Evolutionary conservation across 2,888 invertebrate species (phyloP), one percentile per base, ranked within the genome.

Genomic region (Catonia carolina): DNA sequence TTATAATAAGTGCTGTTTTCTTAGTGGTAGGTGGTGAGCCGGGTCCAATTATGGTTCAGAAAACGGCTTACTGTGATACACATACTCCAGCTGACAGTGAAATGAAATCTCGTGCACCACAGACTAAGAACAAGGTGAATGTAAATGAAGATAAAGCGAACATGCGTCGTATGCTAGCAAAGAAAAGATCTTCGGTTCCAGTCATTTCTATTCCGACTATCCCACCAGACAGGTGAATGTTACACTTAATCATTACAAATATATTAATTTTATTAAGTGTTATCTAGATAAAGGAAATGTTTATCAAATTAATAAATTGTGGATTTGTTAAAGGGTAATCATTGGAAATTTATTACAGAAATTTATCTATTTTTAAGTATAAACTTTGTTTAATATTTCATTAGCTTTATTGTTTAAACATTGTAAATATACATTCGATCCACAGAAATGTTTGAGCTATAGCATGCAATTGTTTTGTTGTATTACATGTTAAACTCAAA

Each of bases 61-160:
- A 97, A 72, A 93, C 92, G 67, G 97, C 97, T 10, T 98, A 88
- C 71, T 98, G 98, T 72, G 94, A 96, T 72, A 83, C 90, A 0
- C 98, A 98, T 70, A 89, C 94, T 0, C 93, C 94, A 0, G 77
- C 82, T 0, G 82, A 82, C 64, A 77, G 82, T 1, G 76, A 77
- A 23, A 17, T n/a, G 15, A 42, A 42, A 20, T 20, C 23, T n/a
- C 17, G 42, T 5, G 22, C 42, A 18, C 12, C 23, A n/a, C 20
- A 42, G 2, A n/a, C 23, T 8, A 3, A 4, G 8, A 23, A n/a
- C 17, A 15, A n/a, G 5, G 12, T 5, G 6, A 53, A 52, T 18
- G 23, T 37, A 23, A 33, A 45, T 18, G 54, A 49, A 15, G 55
- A 60, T 49, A 64, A 64, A 59, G 50, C 62, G 51, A 63, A 61